These are phyloP conservation scores for Ophion ventricosus DNA, from an alignment of 2,888 invertebrate genomes.

Conservation along the genomic window DNA sequence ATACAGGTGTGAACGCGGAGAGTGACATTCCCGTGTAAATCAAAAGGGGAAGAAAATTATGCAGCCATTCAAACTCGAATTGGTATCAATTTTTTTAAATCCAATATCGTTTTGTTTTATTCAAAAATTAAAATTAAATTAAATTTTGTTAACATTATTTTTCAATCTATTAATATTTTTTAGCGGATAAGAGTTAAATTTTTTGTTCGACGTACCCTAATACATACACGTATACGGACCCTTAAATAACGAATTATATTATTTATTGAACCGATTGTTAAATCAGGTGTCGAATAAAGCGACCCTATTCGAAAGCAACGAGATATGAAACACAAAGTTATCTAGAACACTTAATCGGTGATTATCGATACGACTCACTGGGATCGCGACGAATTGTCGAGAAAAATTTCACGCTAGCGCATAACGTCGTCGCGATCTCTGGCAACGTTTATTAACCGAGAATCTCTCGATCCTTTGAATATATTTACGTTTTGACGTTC, in stretches of 20 bases:
- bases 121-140: not conserved
- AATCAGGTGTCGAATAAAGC: constrained; percentile 54
- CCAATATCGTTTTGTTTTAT: not conserved
- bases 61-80: not conserved
- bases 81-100: not conserved
- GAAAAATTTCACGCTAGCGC: not conserved
- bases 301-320: constrained; percentile 58
- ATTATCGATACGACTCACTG: constrained; percentile 63
- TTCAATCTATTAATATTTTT: not conserved
- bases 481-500: not conserved
- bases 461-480: constrained; percentile 17
- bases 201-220: not conserved
- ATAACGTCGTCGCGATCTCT: not conserved
- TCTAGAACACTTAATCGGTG: constrained; percentile 70
- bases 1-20: not conserved
- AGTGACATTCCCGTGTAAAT: not conserved
- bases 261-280: constrained; percentile 50
- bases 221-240: not conserved
- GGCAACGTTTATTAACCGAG: constrained; percentile 11
- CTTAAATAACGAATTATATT: constrained; percentile 27
- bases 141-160: not conserved
- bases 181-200: not conserved
- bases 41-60: not conserved
- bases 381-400: constrained; percentile 40
- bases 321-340: constrained; percentile 67